phyloP scores from a whole-genome alignment of 2,888 invertebrate species.

The Cantharis rufa region DNA sequence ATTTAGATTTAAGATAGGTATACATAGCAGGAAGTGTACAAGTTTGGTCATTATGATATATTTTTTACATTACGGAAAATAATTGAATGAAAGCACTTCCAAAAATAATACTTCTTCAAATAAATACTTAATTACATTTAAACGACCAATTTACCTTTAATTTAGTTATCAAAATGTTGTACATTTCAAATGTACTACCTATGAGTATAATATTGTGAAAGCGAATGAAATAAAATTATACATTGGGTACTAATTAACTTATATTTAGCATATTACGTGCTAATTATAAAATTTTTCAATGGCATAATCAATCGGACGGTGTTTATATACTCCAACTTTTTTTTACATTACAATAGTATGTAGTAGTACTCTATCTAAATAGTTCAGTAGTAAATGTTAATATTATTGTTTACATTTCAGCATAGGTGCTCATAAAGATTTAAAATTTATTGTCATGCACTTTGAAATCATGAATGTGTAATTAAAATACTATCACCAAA shows the following conservation, averaged over 20 bases:
- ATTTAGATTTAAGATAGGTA: constrained; percentile 12
- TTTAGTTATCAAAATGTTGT: neutral
- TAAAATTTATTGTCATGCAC: neutral
- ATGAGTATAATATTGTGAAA: neutral
- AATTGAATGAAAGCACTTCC: constrained; percentile 1
- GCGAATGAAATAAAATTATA: neutral
- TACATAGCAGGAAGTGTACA: constrained; percentile 6
- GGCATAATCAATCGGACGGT: neutral
- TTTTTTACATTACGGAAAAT: constrained; percentile 16
- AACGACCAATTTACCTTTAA: neutral
- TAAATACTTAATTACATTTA: neutral
- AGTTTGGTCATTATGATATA: constrained; percentile 14
- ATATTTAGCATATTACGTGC: neutral
- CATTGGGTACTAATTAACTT: neutral
- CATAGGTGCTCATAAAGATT: neutral
- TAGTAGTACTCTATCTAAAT: neutral
- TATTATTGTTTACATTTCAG: neutral
- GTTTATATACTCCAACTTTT: neutral
- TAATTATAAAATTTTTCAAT: neutral
- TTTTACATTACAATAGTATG: neutral
- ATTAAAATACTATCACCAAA: neutral
- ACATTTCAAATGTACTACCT: neutral
- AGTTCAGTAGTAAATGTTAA: neutral
- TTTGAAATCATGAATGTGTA: neutral
- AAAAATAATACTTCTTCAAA: neutral